phyloP scores from a whole-genome alignment of 2,888 invertebrate genomes.

The Spodoptera littoralis region DNA sequence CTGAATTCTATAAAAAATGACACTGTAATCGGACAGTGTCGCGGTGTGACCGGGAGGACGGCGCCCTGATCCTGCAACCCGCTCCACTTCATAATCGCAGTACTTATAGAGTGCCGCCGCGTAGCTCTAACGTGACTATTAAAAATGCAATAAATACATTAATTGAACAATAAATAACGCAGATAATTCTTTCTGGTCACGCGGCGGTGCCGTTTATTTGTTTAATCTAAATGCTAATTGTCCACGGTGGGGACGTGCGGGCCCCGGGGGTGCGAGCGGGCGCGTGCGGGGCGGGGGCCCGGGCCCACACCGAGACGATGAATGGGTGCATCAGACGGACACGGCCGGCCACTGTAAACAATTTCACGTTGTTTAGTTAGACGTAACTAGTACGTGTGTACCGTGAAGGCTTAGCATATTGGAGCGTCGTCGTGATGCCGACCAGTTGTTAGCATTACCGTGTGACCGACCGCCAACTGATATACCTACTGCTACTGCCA shows the following conservation, averaged over 20 bases:
- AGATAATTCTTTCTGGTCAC: slow-evolving; percentile 76
- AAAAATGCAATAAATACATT: slow-evolving; percentile 73
- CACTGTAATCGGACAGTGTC: too few relatives aligned
- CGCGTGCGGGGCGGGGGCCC: slow-evolving; percentile 15
- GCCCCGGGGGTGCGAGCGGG: slow-evolving; percentile 19
- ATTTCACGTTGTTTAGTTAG: slow-evolving; percentile 46
- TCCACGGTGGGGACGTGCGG: slow-evolving; percentile 59
- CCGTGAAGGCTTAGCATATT: slow-evolving; percentile 26
- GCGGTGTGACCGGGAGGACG: neutral
- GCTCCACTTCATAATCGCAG: neutral
- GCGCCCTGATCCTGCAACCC: neutral
- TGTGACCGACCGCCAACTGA: neutral
- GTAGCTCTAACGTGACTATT: slow-evolving; percentile 53
- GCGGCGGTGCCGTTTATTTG: slow-evolving; percentile 78
- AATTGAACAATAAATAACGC: slow-evolving; percentile 75
- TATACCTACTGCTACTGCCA: neutral
- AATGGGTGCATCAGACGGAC: slow-evolving; percentile 56
- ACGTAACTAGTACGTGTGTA: slow-evolving; percentile 33
- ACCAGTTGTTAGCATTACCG: slow-evolving; percentile 16
- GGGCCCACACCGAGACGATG: slow-evolving; percentile 46
- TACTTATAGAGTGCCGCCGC: slow-evolving; percentile 1
- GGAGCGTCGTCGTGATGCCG: slow-evolving; percentile 15
- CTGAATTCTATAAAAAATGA: neutral
- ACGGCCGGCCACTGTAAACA: slow-evolving; percentile 50
- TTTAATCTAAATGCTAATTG: slow-evolving; percentile 86